Base-by-base conservation (phyloP, 2,888 invertebrate genomes). In the Nymphalis c-album region DNA sequence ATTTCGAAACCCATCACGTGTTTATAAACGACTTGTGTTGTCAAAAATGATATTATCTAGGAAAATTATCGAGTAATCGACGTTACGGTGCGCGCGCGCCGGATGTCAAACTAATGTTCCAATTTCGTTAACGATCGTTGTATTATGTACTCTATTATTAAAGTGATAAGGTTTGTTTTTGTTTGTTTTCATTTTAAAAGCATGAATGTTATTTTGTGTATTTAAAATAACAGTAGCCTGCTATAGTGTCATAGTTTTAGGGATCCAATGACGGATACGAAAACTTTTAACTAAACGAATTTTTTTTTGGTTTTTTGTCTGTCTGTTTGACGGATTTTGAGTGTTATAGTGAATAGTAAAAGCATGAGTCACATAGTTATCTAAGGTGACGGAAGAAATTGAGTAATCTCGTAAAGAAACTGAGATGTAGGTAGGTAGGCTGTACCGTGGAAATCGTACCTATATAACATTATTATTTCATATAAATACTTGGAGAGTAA, bases 41-140 rank as follows among this genome's bases (percentile, higher is more conserved):
- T 90, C 89, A 88, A 90, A 90, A 88, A 80, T 86, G 90, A 90
- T 80, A 76, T 83, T 83, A 91, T 91, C 90, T 85, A 74, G 74
- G 80, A 75, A 90, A 91, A 91, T 91, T 91, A 91, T 91, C 91
- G 85, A 89, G 84, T 91, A 91, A 90, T 90, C 90, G 89, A 83
- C 85, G 87, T 83, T 83, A 85, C 83, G 87, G 82, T 88, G 90
- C 90, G 88, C 88, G 78, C 81, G 83, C 88, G 90, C 86, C 88
- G 90, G 88, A 89, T 88, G 90, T 86, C 87, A 85, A 84, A 81
- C 83, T 80, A 81, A 85, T 85, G 82, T 78, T 79, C 77, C 77
- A 77, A 73, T 68, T 50, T 61, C 35, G 65, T 63, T 73, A 75
- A 73, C 18, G 22, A 47, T 46, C 10, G 13, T 40, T 22, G 1